Conservation (phyloP, 2,888 invertebrate genomes). For the Steinernema carpocapsae region DNA sequence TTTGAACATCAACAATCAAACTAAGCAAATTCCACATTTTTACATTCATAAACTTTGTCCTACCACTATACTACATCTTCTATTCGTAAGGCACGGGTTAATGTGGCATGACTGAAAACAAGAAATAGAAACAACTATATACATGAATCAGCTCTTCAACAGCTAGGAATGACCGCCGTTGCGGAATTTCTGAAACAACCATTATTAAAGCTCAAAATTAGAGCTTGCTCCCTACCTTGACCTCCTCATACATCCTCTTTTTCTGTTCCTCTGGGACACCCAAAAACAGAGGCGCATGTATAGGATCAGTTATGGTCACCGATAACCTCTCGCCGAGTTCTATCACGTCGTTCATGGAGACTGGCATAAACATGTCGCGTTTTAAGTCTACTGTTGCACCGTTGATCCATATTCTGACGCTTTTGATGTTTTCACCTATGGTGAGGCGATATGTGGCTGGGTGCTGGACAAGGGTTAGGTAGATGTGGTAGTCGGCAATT, state of each 20-base stretch:
- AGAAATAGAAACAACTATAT: background rate
- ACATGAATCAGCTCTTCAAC: background rate
- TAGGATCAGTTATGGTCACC: slow-evolving; percentile 13
- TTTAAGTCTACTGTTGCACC: slow-evolving; percentile 9
- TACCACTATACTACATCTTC: slow-evolving; percentile 9
- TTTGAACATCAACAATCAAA: too few species aligned
- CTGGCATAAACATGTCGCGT: slow-evolving; percentile 27
- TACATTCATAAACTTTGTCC: too few species aligned
- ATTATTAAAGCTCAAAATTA: too few species aligned
- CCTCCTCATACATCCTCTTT: slow-evolving; percentile 28
- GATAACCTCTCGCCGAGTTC: slow-evolving; percentile 25
- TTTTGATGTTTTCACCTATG: slow-evolving; percentile 15
- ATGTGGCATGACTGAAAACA: slow-evolving; percentile 8
- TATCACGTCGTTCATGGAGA: slow-evolving; percentile 26
- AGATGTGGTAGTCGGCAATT: slow-evolving; percentile 26
- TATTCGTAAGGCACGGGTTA: slow-evolving; percentile 1
- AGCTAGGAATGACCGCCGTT: background rate
- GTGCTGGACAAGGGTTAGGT: slow-evolving; percentile 22
- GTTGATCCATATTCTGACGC: slow-evolving; percentile 22
- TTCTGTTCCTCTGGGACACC: slow-evolving; percentile 14
- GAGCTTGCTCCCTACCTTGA: background rate
- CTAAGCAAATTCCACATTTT: too few species aligned
- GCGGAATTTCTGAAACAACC: background rate
- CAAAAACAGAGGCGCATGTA: slow-evolving; percentile 11
- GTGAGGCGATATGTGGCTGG: slow-evolving; percentile 9